Evolutionary conservation across 1,140 invertebrate species (phyloP).

Genomic region (Pectinophora gossypiella): DNA sequence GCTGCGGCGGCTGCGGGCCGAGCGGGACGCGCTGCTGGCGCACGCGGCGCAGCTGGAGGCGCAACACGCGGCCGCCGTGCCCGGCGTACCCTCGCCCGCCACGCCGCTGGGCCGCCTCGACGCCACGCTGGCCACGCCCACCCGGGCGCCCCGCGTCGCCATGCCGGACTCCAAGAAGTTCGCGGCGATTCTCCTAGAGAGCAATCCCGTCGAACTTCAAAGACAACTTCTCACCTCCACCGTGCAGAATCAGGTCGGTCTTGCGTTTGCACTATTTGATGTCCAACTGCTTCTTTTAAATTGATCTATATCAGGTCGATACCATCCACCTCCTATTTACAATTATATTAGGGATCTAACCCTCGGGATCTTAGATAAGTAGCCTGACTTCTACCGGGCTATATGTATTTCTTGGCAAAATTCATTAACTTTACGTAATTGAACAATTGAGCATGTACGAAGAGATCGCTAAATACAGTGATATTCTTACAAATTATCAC

Average conservation of each 20-base stretch:
- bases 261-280: too few species aligned
- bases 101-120: constrained; percentile 69
- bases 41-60: constrained; percentile 84
- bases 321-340: too few species aligned
- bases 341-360: too few species aligned
- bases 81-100: constrained; percentile 25
- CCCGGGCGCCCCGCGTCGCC: constrained; percentile 72
- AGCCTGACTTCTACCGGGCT: too few species aligned
- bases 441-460: too few species aligned
- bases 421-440: too few species aligned
- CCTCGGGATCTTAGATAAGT: too few species aligned
- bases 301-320: too few species aligned
- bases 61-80: constrained; percentile 66
- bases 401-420: too few species aligned
- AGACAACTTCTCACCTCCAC: constrained; percentile 88
- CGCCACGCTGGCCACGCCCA: constrained; percentile 72
- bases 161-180: constrained; percentile 82
- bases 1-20: constrained; percentile 76
- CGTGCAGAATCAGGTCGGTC: constrained; percentile 89
- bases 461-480: too few species aligned
- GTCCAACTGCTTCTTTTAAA: too few species aligned
- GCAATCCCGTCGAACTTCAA: constrained; percentile 87
- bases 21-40: constrained; percentile 83
- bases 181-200: constrained; percentile 87
- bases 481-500: too few species aligned